Evolutionary conservation across 92 coral and sea anemone species (phyloP).

Genomic region (Actinostola sp.): DNA sequence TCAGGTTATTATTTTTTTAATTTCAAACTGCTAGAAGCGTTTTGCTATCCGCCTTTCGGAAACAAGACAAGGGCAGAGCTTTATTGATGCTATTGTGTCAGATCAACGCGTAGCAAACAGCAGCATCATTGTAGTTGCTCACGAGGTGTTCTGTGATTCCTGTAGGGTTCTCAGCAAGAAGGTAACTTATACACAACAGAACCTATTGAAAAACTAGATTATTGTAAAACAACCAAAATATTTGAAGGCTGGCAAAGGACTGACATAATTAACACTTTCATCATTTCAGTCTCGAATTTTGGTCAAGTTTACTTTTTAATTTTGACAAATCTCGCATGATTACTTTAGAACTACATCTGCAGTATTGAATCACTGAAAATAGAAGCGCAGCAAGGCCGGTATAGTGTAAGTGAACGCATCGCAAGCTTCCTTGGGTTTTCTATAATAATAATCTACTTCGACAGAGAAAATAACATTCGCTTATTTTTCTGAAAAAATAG

Average conservation of each 20-base stretch:
- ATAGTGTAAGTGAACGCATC: too few species aligned
- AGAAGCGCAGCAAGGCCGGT: too few species aligned
- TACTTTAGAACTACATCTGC: too few species aligned
- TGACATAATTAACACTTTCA: not conserved
- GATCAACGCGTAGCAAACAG: conserved; percentile 3
- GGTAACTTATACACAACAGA: not conserved
- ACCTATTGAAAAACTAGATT: not conserved
- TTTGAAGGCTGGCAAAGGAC: not conserved
- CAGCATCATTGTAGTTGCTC: not conserved
- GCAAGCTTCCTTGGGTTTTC: too few species aligned
- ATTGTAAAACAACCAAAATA: conserved; percentile 4
- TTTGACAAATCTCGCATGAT: too few species aligned
- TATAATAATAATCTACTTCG: too few species aligned
- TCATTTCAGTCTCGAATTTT: too few species aligned
- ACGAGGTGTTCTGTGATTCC: not conserved
- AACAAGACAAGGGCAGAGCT: not conserved
- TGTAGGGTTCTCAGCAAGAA: not conserved
- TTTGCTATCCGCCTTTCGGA: conserved; percentile 4
- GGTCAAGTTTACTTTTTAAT: too few species aligned
- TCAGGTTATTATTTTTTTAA: not conserved
- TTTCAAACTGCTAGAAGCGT: conserved; percentile 4
- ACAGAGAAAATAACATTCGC: too few species aligned
- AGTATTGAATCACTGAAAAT: too few species aligned
- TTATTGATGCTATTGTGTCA: not conserved
- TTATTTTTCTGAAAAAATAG: too few species aligned